Evolutionary conservation across 2,113 vertebrate genomes (phyloP), one percentile per base, ranked within the genome.

Genomic region (Anser brachyrhynchus): DNA sequence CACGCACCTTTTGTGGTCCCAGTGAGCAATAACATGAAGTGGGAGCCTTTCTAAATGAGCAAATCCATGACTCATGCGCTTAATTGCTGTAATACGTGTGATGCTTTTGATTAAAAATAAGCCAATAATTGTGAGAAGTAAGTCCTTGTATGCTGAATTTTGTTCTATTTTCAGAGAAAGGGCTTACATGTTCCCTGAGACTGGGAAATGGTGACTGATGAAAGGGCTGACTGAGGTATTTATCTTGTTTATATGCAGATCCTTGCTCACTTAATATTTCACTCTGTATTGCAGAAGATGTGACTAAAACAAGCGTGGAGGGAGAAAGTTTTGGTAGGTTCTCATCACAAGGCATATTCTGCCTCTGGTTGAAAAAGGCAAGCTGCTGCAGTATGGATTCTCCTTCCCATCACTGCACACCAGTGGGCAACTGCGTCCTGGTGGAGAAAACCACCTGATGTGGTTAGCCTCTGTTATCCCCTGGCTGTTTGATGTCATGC

Each of bases 51-150:
- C 64, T 51, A 82, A 73, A 70, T 58, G 80, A 77, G 55, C 49
- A 29, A 74, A 69, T 55, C 64, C 22, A 0, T 62, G 82, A 80
- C 37, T 88, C 62, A 49, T n/a, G 11, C 28, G 9, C 79, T 85
- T 73, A 92, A 88, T 83, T 88, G 64, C 71, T 88, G 51, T 54
- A 92, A 28, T 80, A 83, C 79, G 39, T 41, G 41, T 86, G 64
- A 83, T 78, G 43, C 81, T 83, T 93, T 93, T 83, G 39, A 29
- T 79, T 91, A 18, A 61, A 83, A 95, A 88, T 41, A 79, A 76
- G 67, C 66, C 75, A 58, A 41, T 93, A 92, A 70, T 44, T 2
- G 10, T 61, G 54, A 72, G 70, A 58, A 62, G 44, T 58, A 80
- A 96, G 72, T 66, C 54, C 41, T 70, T 73, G 66, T 23, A n/a